Base-by-base conservation (phyloP, 2,113 vertebrate genomes). In the Menidia beryllina region DNA sequence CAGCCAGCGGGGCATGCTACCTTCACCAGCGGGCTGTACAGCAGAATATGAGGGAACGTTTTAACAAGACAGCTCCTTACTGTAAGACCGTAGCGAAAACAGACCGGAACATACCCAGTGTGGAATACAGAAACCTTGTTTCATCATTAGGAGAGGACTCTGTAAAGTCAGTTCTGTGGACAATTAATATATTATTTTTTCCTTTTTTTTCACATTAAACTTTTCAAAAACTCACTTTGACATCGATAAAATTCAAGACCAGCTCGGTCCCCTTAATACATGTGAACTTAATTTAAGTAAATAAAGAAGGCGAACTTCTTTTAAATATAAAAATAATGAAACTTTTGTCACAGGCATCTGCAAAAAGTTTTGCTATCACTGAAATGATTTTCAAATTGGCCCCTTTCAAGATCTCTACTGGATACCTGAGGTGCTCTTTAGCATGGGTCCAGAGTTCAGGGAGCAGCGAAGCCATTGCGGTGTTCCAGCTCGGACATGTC, bases 401-500 rank as follows among this genome's bases (percentile, higher is more conserved):
- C 1, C n/a, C 3, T 23, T 49, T 56, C 1, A 60, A 34, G 3
- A 4, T 36, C 7, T 15, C 36, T n/a, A 30, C 2, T n/a, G 23
- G 0, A 3, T 38, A 12, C 14, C n/a, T 23, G 1, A 5, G 30
- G n/a, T 49, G 52, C 23, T 26, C 30, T 50, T 17, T 17, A n/a
- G n/a, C n/a, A 11, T 25, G 15, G 3, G 14, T 72, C 51, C 50
- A 41, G 4, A 1, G 36, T 61, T 83, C 19, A 85, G 14, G 48
- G 38, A 7, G 27, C 19, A 2, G 55, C 1, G 0, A 19, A 53
- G 14, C 59, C 47, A 19, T 78, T 86, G 2, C n/a, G 65, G 6
- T 63, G 64, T n/a, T 68, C 49, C 53, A 77, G 49, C 2, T 76
- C 68, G 0, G 83, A 69, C 77, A 90, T 56, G 53, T 75, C 59